A percentile compares a stretch with the other conserved stretches of the same genome.
phyloP scores from a whole-genome alignment of 23 tunicate species.

The Ascidia mentula region DNA sequence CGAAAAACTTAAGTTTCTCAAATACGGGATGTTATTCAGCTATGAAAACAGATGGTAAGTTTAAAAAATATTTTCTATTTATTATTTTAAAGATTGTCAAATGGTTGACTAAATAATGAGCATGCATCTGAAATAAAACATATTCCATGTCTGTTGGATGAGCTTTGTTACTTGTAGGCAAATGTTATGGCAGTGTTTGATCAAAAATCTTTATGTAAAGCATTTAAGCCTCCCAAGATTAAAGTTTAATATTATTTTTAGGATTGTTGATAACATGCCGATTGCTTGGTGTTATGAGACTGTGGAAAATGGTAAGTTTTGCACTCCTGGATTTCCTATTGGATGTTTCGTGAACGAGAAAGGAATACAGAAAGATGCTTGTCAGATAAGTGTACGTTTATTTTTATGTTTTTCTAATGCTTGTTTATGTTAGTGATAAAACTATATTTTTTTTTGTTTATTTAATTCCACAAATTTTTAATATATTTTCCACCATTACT shows the following conservation, averaged over 20 bases:
- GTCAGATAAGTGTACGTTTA: conserved; percentile 56
- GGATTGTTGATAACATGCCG: conserved; percentile 99
- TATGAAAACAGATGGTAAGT: conserved; percentile 96
- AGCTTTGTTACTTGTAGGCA: not conserved
- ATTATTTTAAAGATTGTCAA: not conserved
- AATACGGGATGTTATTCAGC: conserved; percentile 89
- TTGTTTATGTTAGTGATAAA: not conserved
- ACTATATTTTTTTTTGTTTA: not conserved
- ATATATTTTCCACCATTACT: not conserved
- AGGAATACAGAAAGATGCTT: conserved; percentile 71
- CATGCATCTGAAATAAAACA: too few relatives aligned
- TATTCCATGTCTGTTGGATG: not conserved
- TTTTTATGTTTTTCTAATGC: not conserved
- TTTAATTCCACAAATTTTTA: not conserved
- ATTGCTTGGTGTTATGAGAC: conserved; percentile 98
- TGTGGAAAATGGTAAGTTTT: conserved; percentile 41
- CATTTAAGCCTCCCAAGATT: too few relatives aligned
- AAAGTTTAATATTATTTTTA: too few relatives aligned
- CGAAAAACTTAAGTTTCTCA: conserved; percentile 66
- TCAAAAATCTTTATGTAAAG: not conserved
- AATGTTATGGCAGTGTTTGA: not conserved
- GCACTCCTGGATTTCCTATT: conserved; percentile 97
- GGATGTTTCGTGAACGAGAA: conserved; percentile 85
- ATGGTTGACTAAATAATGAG: not conserved
- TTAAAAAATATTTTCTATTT: not conserved